Percentiles rank a stretch among this genome's conserved stretches.
Conservation (phyloP, 1,140 invertebrate genomes). For the Macrobrachium rosenbergii region DNA sequence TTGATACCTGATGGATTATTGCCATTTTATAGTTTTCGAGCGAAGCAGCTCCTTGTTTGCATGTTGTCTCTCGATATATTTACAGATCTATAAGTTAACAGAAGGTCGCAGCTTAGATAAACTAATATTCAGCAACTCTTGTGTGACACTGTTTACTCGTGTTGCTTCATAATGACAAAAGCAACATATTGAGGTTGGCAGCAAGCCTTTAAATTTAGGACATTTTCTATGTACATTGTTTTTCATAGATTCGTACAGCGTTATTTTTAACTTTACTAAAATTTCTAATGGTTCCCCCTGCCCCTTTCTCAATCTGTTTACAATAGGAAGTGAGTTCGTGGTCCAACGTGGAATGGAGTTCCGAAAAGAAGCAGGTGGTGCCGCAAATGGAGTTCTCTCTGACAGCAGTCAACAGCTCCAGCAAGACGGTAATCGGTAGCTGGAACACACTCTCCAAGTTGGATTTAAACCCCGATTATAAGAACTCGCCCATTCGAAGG, state of each 20-base stretch:
- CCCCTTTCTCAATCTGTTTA: background rate
- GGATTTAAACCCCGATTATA: conserved; percentile 48
- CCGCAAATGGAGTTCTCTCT: conserved; percentile 35
- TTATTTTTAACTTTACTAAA: background rate
- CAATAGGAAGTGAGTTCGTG: conserved; percentile 29
- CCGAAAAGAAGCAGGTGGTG: conserved; percentile 24
- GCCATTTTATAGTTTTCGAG: too few relatives aligned
- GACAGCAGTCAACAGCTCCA: conserved; percentile 44
- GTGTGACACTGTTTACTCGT: too few relatives aligned
- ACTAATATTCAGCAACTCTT: too few relatives aligned
- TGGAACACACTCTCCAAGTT: conserved; percentile 48
- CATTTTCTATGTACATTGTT: too few relatives aligned
- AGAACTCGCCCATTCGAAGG: conserved; percentile 59
- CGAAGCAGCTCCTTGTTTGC: too few relatives aligned
- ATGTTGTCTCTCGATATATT: too few relatives aligned
- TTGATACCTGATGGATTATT: too few relatives aligned
- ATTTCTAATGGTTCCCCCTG: background rate
- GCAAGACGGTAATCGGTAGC: conserved; percentile 49
- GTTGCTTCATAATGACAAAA: too few relatives aligned
- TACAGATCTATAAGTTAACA: too few relatives aligned
- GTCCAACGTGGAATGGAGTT: conserved; percentile 25
- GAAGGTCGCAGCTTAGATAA: too few relatives aligned
- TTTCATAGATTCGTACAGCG: background rate
- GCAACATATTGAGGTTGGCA: too few relatives aligned
- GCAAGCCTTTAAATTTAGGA: too few relatives aligned